Evolutionary conservation across 2,888 invertebrate genomes (phyloP).

Genomic region (Pycnomerus fuliginosus): DNA sequence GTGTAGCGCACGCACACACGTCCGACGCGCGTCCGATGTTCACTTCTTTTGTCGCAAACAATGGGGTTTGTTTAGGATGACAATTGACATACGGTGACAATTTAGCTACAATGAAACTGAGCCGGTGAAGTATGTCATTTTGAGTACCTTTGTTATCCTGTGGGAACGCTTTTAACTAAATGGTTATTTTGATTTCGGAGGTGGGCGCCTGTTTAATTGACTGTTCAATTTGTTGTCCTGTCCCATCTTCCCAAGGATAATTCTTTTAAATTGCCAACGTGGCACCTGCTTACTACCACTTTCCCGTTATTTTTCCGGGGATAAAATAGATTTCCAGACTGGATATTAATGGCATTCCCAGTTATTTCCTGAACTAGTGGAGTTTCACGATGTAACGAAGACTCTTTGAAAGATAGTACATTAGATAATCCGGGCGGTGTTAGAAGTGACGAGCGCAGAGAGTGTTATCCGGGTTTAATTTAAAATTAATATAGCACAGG

Average conservation of each 20-base stretch:
- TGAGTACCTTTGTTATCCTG: constrained; percentile 35
- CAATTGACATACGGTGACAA: constrained; percentile 52
- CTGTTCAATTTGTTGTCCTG: constrained; percentile 26
- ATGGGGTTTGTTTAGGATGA: constrained; percentile 51
- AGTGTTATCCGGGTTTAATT: constrained; percentile 64
- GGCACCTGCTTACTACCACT: too few relatives aligned
- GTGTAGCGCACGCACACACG: constrained; percentile 26
- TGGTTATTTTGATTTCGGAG: constrained; percentile 43
- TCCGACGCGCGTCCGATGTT: constrained; percentile 46
- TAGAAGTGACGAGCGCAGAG: constrained; percentile 39
- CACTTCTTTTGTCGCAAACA: constrained; percentile 50
- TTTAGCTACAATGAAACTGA: constrained; percentile 43
- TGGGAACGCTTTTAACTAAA: constrained; percentile 38
- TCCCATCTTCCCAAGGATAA: too few relatives aligned
- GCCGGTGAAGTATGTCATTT: constrained; percentile 26
- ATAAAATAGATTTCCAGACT: constrained; percentile 42
- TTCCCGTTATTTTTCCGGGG: too few relatives aligned
- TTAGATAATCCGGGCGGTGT: constrained; percentile 47
- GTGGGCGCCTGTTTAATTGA: constrained; percentile 41
- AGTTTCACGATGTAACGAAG: constrained; percentile 33
- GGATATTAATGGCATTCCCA: constrained; percentile 50
- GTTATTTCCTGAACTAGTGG: constrained; percentile 47
- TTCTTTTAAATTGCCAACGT: too few relatives aligned
- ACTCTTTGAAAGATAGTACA: constrained; percentile 45
- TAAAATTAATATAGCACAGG: constrained; percentile 71